These are phyloP conservation scores for Drosophila barbarae DNA, from an alignment of 2,888 invertebrate species.

Conservation along the genomic window DNA sequence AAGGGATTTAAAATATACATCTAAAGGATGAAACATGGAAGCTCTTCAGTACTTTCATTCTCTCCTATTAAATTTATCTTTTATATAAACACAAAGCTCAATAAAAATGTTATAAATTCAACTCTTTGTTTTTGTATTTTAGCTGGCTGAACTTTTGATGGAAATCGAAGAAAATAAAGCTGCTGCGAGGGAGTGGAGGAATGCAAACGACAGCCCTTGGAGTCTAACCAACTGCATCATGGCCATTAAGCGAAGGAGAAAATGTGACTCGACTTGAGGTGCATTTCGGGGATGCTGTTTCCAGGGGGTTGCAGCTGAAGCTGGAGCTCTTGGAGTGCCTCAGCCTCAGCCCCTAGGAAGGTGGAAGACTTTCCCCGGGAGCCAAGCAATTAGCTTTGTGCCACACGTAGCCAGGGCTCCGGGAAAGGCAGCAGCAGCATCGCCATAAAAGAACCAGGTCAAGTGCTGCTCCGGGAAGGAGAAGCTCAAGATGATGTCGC, in stretches of 20 bases:
- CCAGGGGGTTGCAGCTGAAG: background rate
- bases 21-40: no score
- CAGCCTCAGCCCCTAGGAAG: background rate
- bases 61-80: no score
- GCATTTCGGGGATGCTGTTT: background rate
- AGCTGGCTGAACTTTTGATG: background rate
- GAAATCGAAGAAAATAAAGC: background rate
- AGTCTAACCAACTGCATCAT: constrained; percentile 7
- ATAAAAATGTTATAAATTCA: background rate
- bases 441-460: constrained; percentile 55
- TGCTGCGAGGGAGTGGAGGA: background rate
- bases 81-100: background rate
- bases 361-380: constrained; percentile 7
- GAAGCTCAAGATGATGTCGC: constrained; percentile 29
- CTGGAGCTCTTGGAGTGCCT: background rate
- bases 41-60: no score
- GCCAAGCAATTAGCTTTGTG: constrained; percentile 44
- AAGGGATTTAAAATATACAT: no score
- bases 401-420: constrained; percentile 33
- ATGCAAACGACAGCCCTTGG: background rate
- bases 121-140: background rate
- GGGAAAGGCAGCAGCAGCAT: constrained; percentile 17
- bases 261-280: constrained; percentile 6
- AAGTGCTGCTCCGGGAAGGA: constrained; percentile 59
- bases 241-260: constrained; percentile 9